Conservation (phyloP, 1,140 invertebrate genomes). For the Brachionus koreanus region DNA sequence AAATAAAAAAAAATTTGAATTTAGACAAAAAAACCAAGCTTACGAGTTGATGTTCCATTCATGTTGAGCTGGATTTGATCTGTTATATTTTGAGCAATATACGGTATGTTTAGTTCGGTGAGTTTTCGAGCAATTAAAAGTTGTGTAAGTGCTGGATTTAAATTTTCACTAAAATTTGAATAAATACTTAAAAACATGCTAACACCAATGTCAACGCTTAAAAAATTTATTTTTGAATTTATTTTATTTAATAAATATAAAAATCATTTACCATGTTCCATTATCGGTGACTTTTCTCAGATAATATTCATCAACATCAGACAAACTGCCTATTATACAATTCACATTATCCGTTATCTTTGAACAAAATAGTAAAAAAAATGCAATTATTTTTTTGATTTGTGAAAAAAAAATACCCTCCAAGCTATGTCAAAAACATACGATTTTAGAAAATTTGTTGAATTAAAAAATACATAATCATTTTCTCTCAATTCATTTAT, state of each 20-base stretch:
- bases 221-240: no score
- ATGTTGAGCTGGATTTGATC: background rate
- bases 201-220: background rate
- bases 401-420: background rate
- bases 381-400: background rate
- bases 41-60: background rate
- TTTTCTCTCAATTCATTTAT: background rate
- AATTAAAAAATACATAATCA: background rate
- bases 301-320: background rate
- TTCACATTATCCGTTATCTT: background rate
- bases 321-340: background rate
- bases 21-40: background rate
- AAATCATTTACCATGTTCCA: constrained; percentile 15
- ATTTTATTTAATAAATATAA: no score
- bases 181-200: background rate
- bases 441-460: background rate
- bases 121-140: background rate
- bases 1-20: background rate
- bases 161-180: background rate
- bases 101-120: background rate
- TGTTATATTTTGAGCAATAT: background rate
- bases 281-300: background rate
- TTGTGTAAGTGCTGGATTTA: background rate
- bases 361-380: background rate
- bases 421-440: background rate